These are phyloP conservation scores for Ormyrus nitidulus DNA, from an alignment of 2,888 invertebrate genomes.

Conservation along the genomic window DNA sequence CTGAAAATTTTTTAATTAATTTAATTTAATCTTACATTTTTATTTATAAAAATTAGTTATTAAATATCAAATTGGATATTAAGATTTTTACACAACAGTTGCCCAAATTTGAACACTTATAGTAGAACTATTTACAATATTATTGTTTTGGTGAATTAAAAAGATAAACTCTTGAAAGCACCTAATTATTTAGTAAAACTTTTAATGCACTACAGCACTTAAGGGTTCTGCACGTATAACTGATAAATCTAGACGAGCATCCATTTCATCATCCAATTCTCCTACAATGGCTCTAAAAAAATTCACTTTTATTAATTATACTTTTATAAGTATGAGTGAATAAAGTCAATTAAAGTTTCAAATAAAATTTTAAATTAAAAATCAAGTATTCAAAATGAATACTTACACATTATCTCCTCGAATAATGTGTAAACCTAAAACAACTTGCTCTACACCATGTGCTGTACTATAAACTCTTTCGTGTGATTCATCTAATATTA, in stretches of 20 bases:
- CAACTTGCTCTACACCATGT: constrained; percentile 95
- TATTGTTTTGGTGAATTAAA: background rate
- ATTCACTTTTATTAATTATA: constrained; percentile 12
- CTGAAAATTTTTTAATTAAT: background rate
- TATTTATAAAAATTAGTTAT: constrained; percentile 40
- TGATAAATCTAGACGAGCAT: constrained; percentile 86
- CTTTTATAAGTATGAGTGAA: too few species aligned
- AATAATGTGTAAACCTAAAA: constrained; percentile 97
- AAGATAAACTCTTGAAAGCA: constrained; percentile 21
- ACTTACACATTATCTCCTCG: constrained; percentile 97
- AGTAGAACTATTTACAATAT: constrained; percentile 59
- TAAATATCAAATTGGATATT: constrained; percentile 54
- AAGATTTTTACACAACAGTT: constrained; percentile 41
- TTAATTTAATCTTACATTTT: background rate
- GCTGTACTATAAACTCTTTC: constrained; percentile 97
- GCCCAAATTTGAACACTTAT: constrained; percentile 26
- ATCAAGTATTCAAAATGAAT: constrained; percentile 31
- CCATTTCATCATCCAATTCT: constrained; percentile 89
- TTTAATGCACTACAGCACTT: constrained; percentile 86
- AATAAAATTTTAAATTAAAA: background rate
- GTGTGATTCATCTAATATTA: constrained; percentile 98
- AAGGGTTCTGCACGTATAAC: constrained; percentile 90
- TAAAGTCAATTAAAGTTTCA: background rate
- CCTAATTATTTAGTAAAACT: constrained; percentile 32
- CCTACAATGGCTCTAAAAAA: constrained; percentile 85